Conservation (phyloP, 2,888 invertebrate species). For the Rotaria macrura region DNA sequence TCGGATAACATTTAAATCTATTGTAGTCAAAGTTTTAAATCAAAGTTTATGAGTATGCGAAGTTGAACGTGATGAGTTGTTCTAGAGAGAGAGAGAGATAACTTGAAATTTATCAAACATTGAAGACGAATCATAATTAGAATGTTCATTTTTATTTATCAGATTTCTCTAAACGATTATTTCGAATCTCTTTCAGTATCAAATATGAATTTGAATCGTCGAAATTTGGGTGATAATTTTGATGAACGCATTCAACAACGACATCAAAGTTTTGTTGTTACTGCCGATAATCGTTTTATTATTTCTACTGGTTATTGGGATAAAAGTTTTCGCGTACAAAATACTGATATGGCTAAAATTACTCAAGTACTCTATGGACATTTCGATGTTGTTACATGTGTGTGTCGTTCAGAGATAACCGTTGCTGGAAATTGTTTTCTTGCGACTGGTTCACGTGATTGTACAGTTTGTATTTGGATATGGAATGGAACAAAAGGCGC, state of each 20-base stretch:
- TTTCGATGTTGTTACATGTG: conserved; percentile 94
- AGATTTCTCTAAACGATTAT: too few relatives aligned
- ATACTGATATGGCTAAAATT: conserved; percentile 76
- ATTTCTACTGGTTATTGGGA: conserved; percentile 99
- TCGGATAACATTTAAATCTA: too few relatives aligned
- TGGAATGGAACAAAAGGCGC: conserved; percentile 62
- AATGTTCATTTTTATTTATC: too few relatives aligned
- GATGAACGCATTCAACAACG: conserved; percentile 85
- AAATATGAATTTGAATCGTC: conserved; percentile 51
- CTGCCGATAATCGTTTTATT: conserved; percentile 87
- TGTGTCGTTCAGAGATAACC: conserved; percentile 29
- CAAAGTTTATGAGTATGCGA: too few relatives aligned
- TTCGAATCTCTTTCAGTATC: conserved; percentile 20
- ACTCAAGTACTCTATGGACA: conserved; percentile 91
- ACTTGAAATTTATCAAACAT: too few relatives aligned
- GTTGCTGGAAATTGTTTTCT: conserved; percentile 65
- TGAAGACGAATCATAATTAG: too few relatives aligned
- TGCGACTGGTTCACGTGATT: conserved; percentile 92
- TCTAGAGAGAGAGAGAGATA: too few relatives aligned
- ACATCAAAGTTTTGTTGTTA: conserved; percentile 75
- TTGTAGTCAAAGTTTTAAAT: too few relatives aligned
- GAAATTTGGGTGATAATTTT: conserved; percentile 93
- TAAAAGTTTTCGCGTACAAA: conserved; percentile 93
- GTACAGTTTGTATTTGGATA: conserved; percentile 94
- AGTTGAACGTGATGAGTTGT: too few relatives aligned